A percentile compares a stretch with the other conserved stretches of the same genome.
These are phyloP conservation scores for Prionace glauca DNA, from an alignment of 2,797 vertebrate species.

Conservation along the genomic window DNA sequence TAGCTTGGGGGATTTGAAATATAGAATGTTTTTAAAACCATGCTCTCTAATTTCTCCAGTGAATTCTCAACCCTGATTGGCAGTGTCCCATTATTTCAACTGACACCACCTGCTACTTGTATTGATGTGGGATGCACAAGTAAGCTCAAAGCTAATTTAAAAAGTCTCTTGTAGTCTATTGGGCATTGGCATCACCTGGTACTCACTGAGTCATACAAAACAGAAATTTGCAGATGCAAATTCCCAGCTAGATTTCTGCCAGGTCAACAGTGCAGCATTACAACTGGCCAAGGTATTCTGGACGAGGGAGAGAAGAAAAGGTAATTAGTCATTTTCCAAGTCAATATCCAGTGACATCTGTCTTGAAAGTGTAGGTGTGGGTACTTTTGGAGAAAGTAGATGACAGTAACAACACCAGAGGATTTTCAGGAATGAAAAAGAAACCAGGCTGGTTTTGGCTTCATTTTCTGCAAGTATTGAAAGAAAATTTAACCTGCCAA, in stretches of 20 bases:
- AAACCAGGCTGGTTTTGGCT: not conserved
- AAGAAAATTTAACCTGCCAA: not conserved
- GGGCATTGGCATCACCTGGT: not conserved
- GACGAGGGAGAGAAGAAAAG: not conserved
- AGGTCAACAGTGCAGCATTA: not conserved
- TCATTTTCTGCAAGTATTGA: not conserved
- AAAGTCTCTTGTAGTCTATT: not conserved
- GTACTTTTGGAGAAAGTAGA: not conserved
- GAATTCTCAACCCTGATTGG: not conserved
- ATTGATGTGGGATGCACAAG: not conserved
- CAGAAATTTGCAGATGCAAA: not conserved
- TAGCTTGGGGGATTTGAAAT: not conserved
- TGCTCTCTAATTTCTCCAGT: not conserved
- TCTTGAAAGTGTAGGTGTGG: not conserved
- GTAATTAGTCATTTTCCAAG: not conserved
- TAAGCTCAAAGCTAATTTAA: conserved; percentile 6
- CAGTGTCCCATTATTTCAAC: not conserved
- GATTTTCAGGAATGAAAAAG: not conserved
- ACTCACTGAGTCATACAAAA: not conserved
- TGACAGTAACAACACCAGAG: not conserved
- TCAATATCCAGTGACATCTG: not conserved
- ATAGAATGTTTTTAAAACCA: not conserved
- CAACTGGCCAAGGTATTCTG: not conserved
- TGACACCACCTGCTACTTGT: not conserved
- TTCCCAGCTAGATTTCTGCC: not conserved